These are phyloP conservation scores for Folsomia manolachei DNA, from an alignment of 2,888 invertebrate species.

Conservation along the genomic window DNA sequence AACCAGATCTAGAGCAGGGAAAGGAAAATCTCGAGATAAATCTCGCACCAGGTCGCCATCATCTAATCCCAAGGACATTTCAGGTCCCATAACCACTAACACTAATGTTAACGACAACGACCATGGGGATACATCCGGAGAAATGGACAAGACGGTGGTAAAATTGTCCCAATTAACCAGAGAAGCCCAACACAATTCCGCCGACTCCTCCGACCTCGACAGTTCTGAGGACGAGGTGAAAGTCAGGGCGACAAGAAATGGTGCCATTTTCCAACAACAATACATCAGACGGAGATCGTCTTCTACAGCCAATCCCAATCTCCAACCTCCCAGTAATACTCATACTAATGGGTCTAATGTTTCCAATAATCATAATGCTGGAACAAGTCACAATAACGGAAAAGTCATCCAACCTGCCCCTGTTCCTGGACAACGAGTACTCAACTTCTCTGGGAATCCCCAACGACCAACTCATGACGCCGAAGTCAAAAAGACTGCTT, in stretches of 20 bases:
- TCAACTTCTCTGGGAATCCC: background rate
- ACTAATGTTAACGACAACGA: conserved; percentile 3
- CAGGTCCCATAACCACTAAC: background rate
- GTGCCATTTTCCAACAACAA: background rate
- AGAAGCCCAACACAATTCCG: conserved; percentile 24
- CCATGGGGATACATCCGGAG: conserved; percentile 4
- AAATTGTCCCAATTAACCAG: conserved; percentile 41
- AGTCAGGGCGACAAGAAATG: background rate
- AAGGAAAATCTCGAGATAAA: conserved; percentile 4
- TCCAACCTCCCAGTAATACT: background rate
- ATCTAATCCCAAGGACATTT: background rate
- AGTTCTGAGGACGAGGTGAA: conserved; percentile 28
- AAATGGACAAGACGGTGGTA: conserved; percentile 42
- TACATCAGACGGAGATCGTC: conserved; percentile 11
- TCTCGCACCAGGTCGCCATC: conserved; percentile 9
- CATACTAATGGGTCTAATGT: background rate
- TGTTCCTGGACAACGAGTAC: background rate
- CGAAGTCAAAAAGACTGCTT: conserved; percentile 33
- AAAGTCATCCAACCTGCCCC: background rate
- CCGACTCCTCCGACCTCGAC: conserved; percentile 16
- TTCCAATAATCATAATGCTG: background rate
- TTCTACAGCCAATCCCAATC: background rate
- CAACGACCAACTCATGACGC: background rate
- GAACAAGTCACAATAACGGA: background rate
- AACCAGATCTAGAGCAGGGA: conserved; percentile 3